phyloP scores from a whole-genome alignment of 2,797 vertebrate species.

The Danio aesculapii region DNA sequence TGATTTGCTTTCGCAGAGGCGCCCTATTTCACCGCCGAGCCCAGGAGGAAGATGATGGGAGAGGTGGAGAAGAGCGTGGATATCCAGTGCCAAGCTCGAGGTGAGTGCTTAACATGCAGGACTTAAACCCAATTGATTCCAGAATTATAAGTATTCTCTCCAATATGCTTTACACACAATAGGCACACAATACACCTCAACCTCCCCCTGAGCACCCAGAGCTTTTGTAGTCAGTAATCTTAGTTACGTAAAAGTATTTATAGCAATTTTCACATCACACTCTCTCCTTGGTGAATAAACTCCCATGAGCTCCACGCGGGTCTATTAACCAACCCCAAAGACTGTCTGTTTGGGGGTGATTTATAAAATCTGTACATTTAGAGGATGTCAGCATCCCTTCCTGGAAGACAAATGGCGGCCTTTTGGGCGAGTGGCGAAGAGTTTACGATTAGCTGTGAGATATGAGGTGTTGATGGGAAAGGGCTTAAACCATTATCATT shows the following conservation, averaged over 20 bases:
- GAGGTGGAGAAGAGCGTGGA: slow-evolving; percentile 87
- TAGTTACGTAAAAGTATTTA: slow-evolving; percentile 33
- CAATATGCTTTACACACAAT: slow-evolving; percentile 18
- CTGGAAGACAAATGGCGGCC: slow-evolving; percentile 56
- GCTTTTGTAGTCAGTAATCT: slow-evolving; percentile 25
- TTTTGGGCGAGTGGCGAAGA: slow-evolving; percentile 43
- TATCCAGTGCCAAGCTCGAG: slow-evolving; percentile 87
- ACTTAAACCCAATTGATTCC: slow-evolving; percentile 7
- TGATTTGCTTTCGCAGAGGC: slow-evolving; percentile 77
- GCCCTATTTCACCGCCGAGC: slow-evolving; percentile 85
- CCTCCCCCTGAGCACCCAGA: neutral
- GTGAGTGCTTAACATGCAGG: slow-evolving; percentile 72
- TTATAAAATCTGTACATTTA: slow-evolving; percentile 54
- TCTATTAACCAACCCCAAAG: slow-evolving; percentile 44
- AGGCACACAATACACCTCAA: slow-evolving; percentile 15
- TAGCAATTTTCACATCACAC: neutral
- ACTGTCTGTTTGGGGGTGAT: slow-evolving; percentile 50
- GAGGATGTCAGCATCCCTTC: slow-evolving; percentile 50
- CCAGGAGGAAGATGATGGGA: slow-evolving; percentile 79
- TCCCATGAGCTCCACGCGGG: neutral
- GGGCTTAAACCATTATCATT: slow-evolving; percentile 58
- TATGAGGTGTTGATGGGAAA: slow-evolving; percentile 59
- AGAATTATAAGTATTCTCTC: slow-evolving; percentile 21
- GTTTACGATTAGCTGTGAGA: slow-evolving; percentile 58
- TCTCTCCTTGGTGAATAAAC: neutral